phyloP scores from a whole-genome alignment of 2,113 vertebrate species.

The Chionodraco myersi region DNA sequence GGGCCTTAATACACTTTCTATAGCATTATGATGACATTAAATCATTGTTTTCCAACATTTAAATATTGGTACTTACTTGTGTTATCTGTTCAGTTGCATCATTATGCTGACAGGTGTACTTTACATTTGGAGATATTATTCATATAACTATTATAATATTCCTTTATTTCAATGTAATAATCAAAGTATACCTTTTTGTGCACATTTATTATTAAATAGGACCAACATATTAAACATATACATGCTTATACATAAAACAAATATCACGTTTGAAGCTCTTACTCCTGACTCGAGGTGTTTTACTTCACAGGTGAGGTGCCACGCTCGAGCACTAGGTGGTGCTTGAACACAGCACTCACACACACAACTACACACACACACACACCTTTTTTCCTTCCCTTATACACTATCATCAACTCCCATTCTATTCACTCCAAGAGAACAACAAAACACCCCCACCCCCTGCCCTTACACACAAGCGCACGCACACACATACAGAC shows the following conservation, averaged over 20 bases:
- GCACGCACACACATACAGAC: background rate
- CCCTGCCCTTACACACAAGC: conserved; percentile 18
- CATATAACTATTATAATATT: background rate
- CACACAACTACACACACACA: conserved; percentile 28
- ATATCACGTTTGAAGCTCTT: background rate
- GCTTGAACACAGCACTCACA: conserved; percentile 84
- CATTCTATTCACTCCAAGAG: conserved; percentile 65
- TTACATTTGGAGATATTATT: background rate
- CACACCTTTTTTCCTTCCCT: conserved; percentile 36
- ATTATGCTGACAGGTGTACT: background rate
- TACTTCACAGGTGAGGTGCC: conserved; percentile 72
- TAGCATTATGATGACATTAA: background rate
- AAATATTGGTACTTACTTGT: background rate
- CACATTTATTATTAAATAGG: background rate
- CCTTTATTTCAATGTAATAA: background rate
- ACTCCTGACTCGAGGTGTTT: conserved; percentile 42
- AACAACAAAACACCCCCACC: conserved; percentile 67
- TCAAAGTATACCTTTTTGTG: background rate
- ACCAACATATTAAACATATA: background rate
- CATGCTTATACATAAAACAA: background rate
- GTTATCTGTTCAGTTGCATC: background rate
- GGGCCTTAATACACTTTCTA: background rate
- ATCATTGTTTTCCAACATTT: background rate
- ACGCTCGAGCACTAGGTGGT: conserved; percentile 84
- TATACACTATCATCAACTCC: conserved; percentile 60